These are phyloP conservation scores for Prochilodus magdalenae DNA, from an alignment of 2,113 vertebrate species.

Conservation along the genomic window DNA sequence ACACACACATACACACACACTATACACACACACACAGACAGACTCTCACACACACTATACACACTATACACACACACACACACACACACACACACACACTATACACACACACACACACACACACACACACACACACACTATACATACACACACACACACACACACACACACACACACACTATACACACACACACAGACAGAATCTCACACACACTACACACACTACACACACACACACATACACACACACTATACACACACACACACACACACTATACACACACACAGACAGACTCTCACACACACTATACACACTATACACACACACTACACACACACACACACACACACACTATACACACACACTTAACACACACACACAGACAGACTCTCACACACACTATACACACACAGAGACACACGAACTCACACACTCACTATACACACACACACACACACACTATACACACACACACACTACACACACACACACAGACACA, in stretches of 20 bases:
- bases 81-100: conserved; percentile 61
- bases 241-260: conserved; percentile 67
- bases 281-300: conserved; percentile 66
- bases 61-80: no score
- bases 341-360: conserved; percentile 60
- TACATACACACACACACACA: conserved; percentile 69
- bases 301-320: no score
- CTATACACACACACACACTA: conserved; percentile 66
- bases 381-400: conserved; percentile 59
- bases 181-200: conserved; percentile 61
- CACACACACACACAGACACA: conserved; percentile 38
- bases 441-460: conserved; percentile 61
- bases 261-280: conserved; percentile 59
- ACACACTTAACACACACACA: conserved; percentile 65
- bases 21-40: conserved; percentile 62
- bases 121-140: conserved; percentile 62
- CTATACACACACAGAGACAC: conserved; percentile 65
- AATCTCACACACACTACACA: no score
- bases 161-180: conserved; percentile 60
- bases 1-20: conserved; percentile 60
- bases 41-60: no score
- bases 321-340: conserved; percentile 64
- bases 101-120: no score
- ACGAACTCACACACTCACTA: conserved; percentile 61
- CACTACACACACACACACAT: conserved; percentile 63